These are phyloP conservation scores for Pseudopipra pipra DNA, from an alignment of 2,113 vertebrate species.

Conservation along the genomic window DNA sequence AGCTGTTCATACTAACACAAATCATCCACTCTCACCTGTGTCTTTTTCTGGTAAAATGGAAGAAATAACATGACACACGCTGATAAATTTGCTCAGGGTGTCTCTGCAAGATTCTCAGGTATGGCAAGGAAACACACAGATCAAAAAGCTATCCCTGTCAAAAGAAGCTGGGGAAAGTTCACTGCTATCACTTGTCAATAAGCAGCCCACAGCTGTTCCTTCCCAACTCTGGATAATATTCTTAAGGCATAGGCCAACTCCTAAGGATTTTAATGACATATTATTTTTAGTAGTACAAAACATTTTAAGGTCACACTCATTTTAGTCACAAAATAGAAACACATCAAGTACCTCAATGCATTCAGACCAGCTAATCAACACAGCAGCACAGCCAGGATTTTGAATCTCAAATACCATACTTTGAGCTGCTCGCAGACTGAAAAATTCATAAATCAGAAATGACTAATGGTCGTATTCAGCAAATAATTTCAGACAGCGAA, in stretches of 20 bases:
- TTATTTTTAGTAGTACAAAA: constrained; percentile 18
- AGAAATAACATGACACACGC: not conserved
- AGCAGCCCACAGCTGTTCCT: not conserved
- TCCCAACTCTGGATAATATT: not conserved
- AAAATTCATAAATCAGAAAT: constrained; percentile 45
- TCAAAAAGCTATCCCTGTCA: not conserved
- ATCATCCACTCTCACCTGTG: not conserved
- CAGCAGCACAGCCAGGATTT: not conserved
- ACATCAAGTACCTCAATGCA: not conserved
- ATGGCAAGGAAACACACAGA: not conserved
- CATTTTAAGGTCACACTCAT: not conserved
- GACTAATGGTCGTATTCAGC: not conserved
- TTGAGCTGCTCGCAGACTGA: not conserved
- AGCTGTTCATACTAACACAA: not conserved
- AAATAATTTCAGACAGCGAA: not conserved
- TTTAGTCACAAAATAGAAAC: constrained; percentile 18
- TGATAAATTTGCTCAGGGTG: not conserved
- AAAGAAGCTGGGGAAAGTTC: not conserved
- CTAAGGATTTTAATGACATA: constrained; percentile 17
- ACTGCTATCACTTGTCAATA: not conserved
- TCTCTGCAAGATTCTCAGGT: not conserved
- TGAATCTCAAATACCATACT: constrained; percentile 20
- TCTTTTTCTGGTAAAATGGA: not conserved
- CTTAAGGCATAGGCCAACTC: not conserved
- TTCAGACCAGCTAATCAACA: constrained; percentile 35